Base-by-base conservation (phyloP, 2,797 vertebrate species). In the Coilia nasus region DNA sequence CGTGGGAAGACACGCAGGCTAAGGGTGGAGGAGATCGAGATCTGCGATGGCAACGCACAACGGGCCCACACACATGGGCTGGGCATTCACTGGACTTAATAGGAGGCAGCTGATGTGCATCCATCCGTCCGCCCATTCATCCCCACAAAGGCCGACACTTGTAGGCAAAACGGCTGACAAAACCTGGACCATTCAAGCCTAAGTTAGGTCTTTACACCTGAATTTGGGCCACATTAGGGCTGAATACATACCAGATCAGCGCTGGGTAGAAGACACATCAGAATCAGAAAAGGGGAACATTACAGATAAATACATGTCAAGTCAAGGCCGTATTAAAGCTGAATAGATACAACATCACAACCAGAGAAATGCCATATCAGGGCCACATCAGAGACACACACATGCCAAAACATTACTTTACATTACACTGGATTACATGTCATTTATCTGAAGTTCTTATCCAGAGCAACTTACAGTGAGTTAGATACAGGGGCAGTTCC, bases 41-140 rank as follows among this genome's bases (percentile, higher is more conserved):
- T 31, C 31, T 2, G 71, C 6, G 12, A 54, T 35, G 28, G 2
- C 17, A 28, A 5, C 28, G 31, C 12, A 17, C 64, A 67, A 28
- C 12, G 21, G 6, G 1, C 23, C 11, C 60, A 64, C 60, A 64
- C 60, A 28, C 23, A 78, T 15, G 15, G 35, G 35, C 35, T 44
- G 71, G 35, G 31, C 35, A 44, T 78, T 78, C 71, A 78, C 15
- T 14, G 35, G 35, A 15, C 50, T 41, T 78, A 78, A 78, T 78
- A 78, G 19, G 71, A 78, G 35, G 71, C 71, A 78, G 71, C 71
- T 78, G 71, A 78, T 23, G 23, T 60, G 9, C 17, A 7, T 71
- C 14, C 17, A 54, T 54, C 50, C 50, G 9, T 54, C 67, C 25
- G 15, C 15, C 67, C 12, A 15, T 19, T 15, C 35, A 35, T 41